phyloP scores from a whole-genome alignment of 2,888 invertebrate species.

The Hoplodrina ambigua region DNA sequence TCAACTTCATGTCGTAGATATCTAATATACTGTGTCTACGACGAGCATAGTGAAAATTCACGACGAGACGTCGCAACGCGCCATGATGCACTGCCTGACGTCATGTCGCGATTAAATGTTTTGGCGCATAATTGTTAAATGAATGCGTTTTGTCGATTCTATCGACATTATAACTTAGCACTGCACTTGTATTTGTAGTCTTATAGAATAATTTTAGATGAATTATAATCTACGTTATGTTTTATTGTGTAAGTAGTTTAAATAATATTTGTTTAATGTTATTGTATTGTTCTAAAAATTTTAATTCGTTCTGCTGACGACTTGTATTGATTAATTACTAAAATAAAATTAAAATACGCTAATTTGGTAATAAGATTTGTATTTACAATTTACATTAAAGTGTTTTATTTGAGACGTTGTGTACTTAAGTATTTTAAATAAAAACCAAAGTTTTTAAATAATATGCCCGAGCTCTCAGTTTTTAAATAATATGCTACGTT shows the following conservation, averaged over 20 bases:
- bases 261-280: slow-evolving; percentile 4
- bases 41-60: too few species aligned
- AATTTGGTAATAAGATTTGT: slow-evolving; percentile 29
- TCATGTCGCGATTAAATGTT: too few species aligned
- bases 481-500: background rate
- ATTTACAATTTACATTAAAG: slow-evolving; percentile 46
- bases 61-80: too few species aligned
- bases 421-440: background rate
- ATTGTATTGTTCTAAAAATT: slow-evolving; percentile 9
- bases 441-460: slow-evolving; percentile 12
- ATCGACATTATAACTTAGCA: background rate
- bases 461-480: slow-evolving; percentile 48
- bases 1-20: too few species aligned
- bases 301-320: background rate
- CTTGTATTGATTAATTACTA: background rate
- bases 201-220: background rate
- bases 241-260: background rate
- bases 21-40: too few species aligned
- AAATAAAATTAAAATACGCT: slow-evolving; percentile 30
- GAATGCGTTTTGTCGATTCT: too few species aligned
- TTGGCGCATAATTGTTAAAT: too few species aligned
- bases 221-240: slow-evolving; percentile 18
- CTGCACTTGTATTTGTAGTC: background rate
- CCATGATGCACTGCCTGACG: too few species aligned
- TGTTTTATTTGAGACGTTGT: slow-evolving; percentile 14